Percentiles rank a stretch among this genome's conserved stretches.
Evolutionary conservation across 2,888 invertebrate genomes (phyloP).

Genomic region (Rapana venosa): DNA sequence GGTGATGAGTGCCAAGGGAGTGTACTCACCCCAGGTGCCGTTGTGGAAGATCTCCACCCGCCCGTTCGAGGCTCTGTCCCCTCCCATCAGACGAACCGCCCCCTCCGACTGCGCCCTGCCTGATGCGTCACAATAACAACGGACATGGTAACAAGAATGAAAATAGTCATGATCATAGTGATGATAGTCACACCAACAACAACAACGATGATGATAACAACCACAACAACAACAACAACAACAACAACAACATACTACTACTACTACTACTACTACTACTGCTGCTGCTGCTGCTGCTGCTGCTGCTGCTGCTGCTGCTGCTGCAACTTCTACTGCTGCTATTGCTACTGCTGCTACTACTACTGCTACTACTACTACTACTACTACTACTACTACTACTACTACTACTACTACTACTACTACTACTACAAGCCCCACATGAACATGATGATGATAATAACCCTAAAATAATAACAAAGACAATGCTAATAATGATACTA

Average conservation of each 20-base stretch:
- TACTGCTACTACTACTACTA: not conserved
- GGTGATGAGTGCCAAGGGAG: too few relatives aligned
- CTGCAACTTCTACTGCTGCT: not conserved
- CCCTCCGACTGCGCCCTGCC: not conserved
- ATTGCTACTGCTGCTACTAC: too few relatives aligned
- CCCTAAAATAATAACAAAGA: too few relatives aligned
- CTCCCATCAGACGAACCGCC: not conserved
- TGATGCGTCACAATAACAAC: not conserved
- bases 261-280: not conserved
- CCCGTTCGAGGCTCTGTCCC: slow-evolving; percentile 30
- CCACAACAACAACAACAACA: not conserved
- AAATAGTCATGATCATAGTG: not conserved
- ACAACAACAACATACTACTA: not conserved
- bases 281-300: not conserved
- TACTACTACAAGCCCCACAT: not conserved
- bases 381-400: not conserved
- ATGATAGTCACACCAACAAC: not conserved
- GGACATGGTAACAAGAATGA: not conserved
- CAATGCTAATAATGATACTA: not conserved
- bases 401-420: not conserved
- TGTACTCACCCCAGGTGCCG: slow-evolving; percentile 34
- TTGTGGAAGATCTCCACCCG: slow-evolving; percentile 32
- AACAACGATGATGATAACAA: not conserved
- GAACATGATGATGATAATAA: too few relatives aligned
- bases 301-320: not conserved